Base-by-base conservation (phyloP, 2,888 invertebrate species). In the Lithodes maja region DNA sequence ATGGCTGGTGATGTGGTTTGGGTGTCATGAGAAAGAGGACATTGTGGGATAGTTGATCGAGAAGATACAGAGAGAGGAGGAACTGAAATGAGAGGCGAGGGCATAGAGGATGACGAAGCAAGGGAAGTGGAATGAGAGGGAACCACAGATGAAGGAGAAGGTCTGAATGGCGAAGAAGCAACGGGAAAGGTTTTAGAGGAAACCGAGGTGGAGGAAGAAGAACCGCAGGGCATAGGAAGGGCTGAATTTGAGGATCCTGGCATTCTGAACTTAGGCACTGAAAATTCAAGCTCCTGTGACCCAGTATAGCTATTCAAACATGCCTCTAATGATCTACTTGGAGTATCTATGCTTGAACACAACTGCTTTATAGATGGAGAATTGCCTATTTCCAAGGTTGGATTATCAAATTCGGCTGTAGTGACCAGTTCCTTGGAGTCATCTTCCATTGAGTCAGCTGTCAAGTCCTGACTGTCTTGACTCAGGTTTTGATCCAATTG, bases 401-500 rank as follows among this genome's bases (percentile, higher is more conserved):
- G 12, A 7, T 61, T 0, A 5, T 61, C 12, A 7, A 7, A 12
- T 61, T 7, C 61, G 12, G 5, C 12, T 61, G 61, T 61, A 61
- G 7, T 61, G 12, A 17, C 15, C 17, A 71, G 1, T 1, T 17
- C 71, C 17, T 71, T 71, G 12, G 5, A 17, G 71, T 71, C 71
- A 5, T 71, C 71, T 1, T 61, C 68, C 15, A 12, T 7, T 61
- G 68, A 61, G 68, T 61, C 68, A 61, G 68, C 68, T 2, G 68
- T 61, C 15, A 61, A 15, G 15, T 71, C 71, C 71, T 71, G 71
- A 71, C 71, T 71, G 3, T 71, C 71, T n/a, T 71, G 71, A 71
- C 71, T 71, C 71, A 71, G 17, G 3, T 17, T 17, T n/a, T 12
- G n/a, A 17, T 5, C 5, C n/a, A 71, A 71, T 33, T 33, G 33